These are phyloP conservation scores for Silurus glanis DNA, from an alignment of 2,113 vertebrate species.

Conservation along the genomic window DNA sequence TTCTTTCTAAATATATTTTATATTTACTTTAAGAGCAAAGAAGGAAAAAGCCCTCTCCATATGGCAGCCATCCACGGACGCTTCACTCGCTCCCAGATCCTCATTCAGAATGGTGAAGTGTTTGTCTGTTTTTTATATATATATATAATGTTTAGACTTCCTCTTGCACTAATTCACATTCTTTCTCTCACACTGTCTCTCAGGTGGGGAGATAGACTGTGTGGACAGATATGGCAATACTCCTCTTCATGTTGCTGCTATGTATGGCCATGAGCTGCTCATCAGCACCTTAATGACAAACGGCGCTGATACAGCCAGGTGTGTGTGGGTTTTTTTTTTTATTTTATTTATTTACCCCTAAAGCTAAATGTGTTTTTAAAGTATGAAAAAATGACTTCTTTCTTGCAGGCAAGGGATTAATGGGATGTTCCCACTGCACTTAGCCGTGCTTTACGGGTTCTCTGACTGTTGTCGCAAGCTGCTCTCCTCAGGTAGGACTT, in stretches of 20 bases:
- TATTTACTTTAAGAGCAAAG: slow-evolving; percentile 81
- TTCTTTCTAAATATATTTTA: background rate
- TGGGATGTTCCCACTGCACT: slow-evolving; percentile 95
- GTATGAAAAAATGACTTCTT: too few species aligned
- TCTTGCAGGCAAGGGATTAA: slow-evolving; percentile 85
- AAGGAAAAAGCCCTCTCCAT: slow-evolving; percentile 94
- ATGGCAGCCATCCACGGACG: slow-evolving; percentile 94
- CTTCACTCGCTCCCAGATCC: slow-evolving; percentile 95
- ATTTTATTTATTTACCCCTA: background rate
- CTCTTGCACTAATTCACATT: too few species aligned
- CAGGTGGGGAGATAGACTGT: slow-evolving; percentile 93
- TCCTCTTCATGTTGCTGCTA: slow-evolving; percentile 93
- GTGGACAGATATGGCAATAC: slow-evolving; percentile 91
- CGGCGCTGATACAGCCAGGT: slow-evolving; percentile 91
- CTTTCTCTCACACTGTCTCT: background rate
- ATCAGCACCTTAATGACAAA: slow-evolving; percentile 97
- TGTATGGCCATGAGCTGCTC: slow-evolving; percentile 93
- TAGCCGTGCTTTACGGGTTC: slow-evolving; percentile 93
- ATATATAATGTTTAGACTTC: background rate
- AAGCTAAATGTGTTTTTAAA: background rate
- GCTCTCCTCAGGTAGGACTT: slow-evolving; percentile 83
- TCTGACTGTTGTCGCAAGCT: slow-evolving; percentile 98
- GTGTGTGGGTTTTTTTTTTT: background rate
- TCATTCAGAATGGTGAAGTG: slow-evolving; percentile 89
- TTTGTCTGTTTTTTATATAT: background rate